Evolutionary conservation across 2,888 invertebrate genomes (phyloP).

Genomic region (Dasypolia templi): DNA sequence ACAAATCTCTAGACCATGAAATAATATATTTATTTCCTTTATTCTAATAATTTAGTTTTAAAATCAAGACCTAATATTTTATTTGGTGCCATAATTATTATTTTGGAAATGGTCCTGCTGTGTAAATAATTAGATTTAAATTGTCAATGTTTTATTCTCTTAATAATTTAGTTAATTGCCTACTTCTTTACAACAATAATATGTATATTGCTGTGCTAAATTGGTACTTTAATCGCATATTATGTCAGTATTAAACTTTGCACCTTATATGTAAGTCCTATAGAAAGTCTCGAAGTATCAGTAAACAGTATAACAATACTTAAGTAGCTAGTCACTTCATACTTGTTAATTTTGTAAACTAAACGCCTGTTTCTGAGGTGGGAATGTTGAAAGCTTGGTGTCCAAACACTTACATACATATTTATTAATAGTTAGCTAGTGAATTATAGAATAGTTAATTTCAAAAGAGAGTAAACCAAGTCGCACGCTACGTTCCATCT

Average conservation of each 20-base stretch:
- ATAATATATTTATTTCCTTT: constrained; percentile 34
- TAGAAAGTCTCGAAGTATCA: constrained; percentile 65
- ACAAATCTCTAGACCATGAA: constrained; percentile 32
- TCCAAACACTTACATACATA: constrained; percentile 69
- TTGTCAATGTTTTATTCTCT: constrained; percentile 60
- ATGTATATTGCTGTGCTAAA: constrained; percentile 57
- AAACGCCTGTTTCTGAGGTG: constrained; percentile 54
- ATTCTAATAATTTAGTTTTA: constrained; percentile 45
- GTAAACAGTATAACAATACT: constrained; percentile 65
- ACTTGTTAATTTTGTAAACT: constrained; percentile 64
- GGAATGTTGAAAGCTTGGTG: constrained; percentile 66
- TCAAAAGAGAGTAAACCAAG: constrained; percentile 61
- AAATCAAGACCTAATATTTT: constrained; percentile 67
- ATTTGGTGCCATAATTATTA: constrained; percentile 80
- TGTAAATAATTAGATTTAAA: constrained; percentile 72
- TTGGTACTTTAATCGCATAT: constrained; percentile 57
- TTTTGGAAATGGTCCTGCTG: constrained; percentile 69
- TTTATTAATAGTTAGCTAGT: constrained; percentile 67
- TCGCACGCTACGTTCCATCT: constrained; percentile 48
- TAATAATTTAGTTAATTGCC: constrained; percentile 56
- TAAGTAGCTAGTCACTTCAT: constrained; percentile 76
- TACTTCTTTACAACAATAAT: constrained; percentile 53
- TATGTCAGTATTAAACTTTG: constrained; percentile 71
- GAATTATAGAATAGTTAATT: constrained; percentile 68
- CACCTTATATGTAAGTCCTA: constrained; percentile 66